Evolutionary conservation across 1,140 invertebrate genomes (phyloP), one percentile per base, ranked within the genome.

Genomic region (Babylonia areolata): DNA sequence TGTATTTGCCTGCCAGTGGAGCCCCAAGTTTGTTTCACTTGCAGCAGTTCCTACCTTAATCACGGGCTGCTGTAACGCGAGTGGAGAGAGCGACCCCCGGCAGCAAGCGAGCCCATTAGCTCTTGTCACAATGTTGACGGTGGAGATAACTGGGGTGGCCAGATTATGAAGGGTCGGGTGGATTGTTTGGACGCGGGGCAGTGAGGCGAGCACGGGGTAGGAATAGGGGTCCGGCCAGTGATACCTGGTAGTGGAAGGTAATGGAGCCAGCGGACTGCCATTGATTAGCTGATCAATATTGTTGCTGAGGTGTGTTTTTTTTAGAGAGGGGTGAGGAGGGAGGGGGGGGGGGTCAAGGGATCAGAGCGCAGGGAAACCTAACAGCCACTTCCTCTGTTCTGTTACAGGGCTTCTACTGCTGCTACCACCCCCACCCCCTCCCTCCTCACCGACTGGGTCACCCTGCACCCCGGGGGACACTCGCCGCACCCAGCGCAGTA

Each of bases 281-380:
- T 35, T 75, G 37, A 75, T 39, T 11, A 75, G 73, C 9, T 6
- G 73, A 39, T 75, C 73, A 75, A 75, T 75, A 75, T 75, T 75
- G 33, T 3, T 35, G 33, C 37, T 12, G 73, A 12, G 73, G 73
- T 75, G 73, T 75, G 33, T 75, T n/a, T n/a, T n/a, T n/a, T n/a
- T n/a, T n/a, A n/a, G n/a, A n/a, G n/a, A n/a, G n/a, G n/a, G n/a
- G n/a, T n/a, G n/a, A n/a, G n/a, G n/a, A n/a, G n/a, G n/a, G n/a
- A n/a, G n/a, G n/a, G n/a, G n/a, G n/a, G n/a, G 73, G 73, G 23
- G 37, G 73, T 6, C 33, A 12, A 12, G 73, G 73, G 33, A 75
- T 64, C 58, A 64, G 15, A 64, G 58, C 12, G 20, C 28, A n/a
- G 58, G 17, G 73, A 75, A 75, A 75, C 73, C 73, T 35, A 75